Conservation (phyloP, 2,797 vertebrate species). For the Macroramphosus scolopax region DNA sequence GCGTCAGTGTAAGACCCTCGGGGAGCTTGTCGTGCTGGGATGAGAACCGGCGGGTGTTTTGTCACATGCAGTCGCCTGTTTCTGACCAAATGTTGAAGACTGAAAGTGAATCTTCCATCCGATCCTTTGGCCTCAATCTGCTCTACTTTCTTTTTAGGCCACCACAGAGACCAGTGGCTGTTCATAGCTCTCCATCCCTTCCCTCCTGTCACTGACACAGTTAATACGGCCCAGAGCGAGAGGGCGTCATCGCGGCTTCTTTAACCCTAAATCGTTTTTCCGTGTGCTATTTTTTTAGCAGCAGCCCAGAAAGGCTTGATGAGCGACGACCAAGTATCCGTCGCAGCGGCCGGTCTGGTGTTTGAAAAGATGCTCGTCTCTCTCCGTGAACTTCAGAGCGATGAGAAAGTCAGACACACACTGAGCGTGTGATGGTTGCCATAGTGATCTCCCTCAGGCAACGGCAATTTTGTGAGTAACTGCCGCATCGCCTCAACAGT, state of each 20-base stretch:
- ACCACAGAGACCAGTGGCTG: slow-evolving; percentile 38
- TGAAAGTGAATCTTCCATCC: too few species aligned
- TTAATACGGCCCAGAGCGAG: slow-evolving; percentile 38
- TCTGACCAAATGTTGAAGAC: too few species aligned
- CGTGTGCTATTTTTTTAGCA: slow-evolving; percentile 27
- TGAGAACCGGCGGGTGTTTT: too few species aligned
- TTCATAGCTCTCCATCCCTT: slow-evolving; percentile 33
- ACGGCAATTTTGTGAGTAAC: slow-evolving; percentile 55
- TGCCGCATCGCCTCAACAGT: slow-evolving; percentile 29
- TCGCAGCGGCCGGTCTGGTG: not conserved
- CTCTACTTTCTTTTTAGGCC: slow-evolving; percentile 67
- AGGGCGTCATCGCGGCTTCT: slow-evolving; percentile 17
- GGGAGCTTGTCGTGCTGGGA: too few species aligned
- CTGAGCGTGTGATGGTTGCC: slow-evolving; percentile 61
- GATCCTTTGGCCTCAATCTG: slow-evolving; percentile 31
- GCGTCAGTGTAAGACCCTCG: too few species aligned
- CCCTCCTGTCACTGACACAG: slow-evolving; percentile 43
- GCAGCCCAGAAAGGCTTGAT: slow-evolving; percentile 33
- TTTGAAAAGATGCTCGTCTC: slow-evolving; percentile 34
- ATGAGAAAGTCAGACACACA: slow-evolving; percentile 19
- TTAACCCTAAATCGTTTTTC: slow-evolving; percentile 22
- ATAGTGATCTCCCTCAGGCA: slow-evolving; percentile 60
- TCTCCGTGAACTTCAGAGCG: slow-evolving; percentile 29
- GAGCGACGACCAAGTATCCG: slow-evolving; percentile 21
- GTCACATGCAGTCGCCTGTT: not conserved